Evolutionary conservation across 2,113 vertebrate genomes (phyloP).

Genomic region (Otolemur garnettii): DNA sequence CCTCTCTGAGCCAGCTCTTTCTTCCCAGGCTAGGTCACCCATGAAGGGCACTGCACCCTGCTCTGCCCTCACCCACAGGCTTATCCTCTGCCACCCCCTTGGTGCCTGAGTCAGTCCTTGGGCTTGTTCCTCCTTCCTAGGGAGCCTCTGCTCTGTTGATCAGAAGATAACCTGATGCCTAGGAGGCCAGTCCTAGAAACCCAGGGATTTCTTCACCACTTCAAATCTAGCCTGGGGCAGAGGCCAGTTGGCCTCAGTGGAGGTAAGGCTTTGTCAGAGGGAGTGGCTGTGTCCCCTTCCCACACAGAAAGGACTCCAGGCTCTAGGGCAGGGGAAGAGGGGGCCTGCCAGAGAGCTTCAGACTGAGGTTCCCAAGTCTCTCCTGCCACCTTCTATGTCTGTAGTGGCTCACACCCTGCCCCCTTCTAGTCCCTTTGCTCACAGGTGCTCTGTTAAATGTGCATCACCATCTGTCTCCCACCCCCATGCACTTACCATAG

Average conservation of each 20-base stretch:
- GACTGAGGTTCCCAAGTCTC: not conserved
- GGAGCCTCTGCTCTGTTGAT: not conserved
- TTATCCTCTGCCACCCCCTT: not conserved
- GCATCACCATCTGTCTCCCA: too few species aligned
- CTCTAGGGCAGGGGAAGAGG: not conserved
- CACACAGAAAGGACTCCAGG: not conserved
- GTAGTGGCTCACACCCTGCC: too few species aligned
- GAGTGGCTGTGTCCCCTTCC: not conserved
- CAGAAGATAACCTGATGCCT: slow-evolving; percentile 30
- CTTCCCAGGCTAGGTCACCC: too few species aligned
- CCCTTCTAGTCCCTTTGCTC: not conserved
- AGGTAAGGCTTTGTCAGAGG: too few species aligned
- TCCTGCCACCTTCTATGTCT: not conserved
- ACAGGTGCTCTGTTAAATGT: too few species aligned
- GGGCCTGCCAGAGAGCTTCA: not conserved
- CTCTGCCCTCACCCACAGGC: too few species aligned
- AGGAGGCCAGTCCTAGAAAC: slow-evolving; percentile 7
- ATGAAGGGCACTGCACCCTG: too few species aligned
- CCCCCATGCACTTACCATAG: too few species aligned
- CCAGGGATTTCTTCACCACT: not conserved
- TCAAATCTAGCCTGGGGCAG: too few species aligned
- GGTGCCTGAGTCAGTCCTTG: not conserved
- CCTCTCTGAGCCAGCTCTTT: too few species aligned
- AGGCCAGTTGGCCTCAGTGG: too few species aligned
- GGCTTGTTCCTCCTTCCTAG: too few species aligned